phyloP scores from a whole-genome alignment of 2,113 vertebrate species.

The Patagioenas fasciata region DNA sequence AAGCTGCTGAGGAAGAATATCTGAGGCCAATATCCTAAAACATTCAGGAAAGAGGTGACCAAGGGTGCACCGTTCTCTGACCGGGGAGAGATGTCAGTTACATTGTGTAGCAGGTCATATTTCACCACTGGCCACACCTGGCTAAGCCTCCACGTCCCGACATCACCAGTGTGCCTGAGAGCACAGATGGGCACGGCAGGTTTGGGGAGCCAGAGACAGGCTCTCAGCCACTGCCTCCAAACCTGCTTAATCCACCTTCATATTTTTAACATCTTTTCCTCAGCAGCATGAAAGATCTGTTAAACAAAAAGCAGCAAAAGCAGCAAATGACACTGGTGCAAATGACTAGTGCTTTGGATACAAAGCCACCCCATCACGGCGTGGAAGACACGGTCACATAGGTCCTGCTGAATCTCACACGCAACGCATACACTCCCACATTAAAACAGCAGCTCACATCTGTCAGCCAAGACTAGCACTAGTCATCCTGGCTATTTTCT shows the following conservation, averaged over 20 bases:
- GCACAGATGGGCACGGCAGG: not conserved
- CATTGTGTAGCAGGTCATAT: not conserved
- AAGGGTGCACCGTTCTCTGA: not conserved
- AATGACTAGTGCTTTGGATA: not conserved
- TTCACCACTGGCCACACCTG: not conserved
- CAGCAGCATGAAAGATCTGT: not conserved
- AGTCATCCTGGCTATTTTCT: not conserved
- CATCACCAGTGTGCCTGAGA: not conserved
- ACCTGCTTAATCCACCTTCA: not conserved
- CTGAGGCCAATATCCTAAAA: not conserved
- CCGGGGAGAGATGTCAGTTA: fast-evolving
- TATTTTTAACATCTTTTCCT: not conserved
- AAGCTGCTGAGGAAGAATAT: not conserved
- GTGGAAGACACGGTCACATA: not conserved
- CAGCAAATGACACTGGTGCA: not conserved
- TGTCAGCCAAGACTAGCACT: not conserved
- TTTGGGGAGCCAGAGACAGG: not conserved
- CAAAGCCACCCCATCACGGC: not conserved
- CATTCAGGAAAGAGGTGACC: not conserved
- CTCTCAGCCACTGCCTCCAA: not conserved
- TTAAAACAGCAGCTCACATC: not conserved
- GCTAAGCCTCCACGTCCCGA: not conserved
- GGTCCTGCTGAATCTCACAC: not conserved
- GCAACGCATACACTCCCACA: fast-evolving
- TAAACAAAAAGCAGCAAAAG: not conserved